Evolutionary conservation across 2,888 invertebrate species (phyloP).

Genomic region (Monoplex corrugatus): DNA sequence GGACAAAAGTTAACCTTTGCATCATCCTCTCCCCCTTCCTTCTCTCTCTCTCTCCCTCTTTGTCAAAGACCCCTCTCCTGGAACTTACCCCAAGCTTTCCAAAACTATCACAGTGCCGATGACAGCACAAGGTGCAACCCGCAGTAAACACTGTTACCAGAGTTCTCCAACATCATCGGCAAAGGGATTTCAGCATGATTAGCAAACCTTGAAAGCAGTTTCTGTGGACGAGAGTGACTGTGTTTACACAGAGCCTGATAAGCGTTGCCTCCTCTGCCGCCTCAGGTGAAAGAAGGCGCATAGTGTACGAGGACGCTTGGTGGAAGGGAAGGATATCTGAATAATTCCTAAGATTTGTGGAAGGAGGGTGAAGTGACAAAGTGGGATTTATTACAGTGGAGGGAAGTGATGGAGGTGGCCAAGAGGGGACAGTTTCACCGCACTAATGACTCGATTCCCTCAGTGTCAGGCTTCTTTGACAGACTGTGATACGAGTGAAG

Average conservation of each 20-base stretch:
- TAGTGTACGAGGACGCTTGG: not conserved
- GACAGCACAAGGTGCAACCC: too few species aligned
- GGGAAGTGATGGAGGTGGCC: too few species aligned
- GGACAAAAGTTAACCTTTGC: too few species aligned
- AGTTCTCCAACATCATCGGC: not conserved
- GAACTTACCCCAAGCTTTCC: too few species aligned
- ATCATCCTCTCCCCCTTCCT: too few species aligned
- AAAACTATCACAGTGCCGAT: too few species aligned
- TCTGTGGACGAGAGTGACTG: not conserved
- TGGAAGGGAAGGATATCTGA: too few species aligned
- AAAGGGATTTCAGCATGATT: not conserved
- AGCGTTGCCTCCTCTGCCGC: not conserved
- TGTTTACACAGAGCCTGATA: not conserved
- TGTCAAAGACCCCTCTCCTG: too few species aligned
- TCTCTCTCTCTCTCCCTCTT: too few species aligned
- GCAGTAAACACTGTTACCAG: not conserved
- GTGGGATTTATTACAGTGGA: not conserved
- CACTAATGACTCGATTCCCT: not conserved
- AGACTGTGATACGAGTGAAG: not conserved
- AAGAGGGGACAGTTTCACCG: not conserved
- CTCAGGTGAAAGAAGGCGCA: conserved; percentile 3
- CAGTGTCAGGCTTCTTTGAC: not conserved
- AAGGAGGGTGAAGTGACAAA: too few species aligned
- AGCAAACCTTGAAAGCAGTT: not conserved
- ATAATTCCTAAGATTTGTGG: too few species aligned